These are phyloP conservation scores for Protodeltote pygarga DNA, from an alignment of 2,888 invertebrate species.

Conservation along the genomic window DNA sequence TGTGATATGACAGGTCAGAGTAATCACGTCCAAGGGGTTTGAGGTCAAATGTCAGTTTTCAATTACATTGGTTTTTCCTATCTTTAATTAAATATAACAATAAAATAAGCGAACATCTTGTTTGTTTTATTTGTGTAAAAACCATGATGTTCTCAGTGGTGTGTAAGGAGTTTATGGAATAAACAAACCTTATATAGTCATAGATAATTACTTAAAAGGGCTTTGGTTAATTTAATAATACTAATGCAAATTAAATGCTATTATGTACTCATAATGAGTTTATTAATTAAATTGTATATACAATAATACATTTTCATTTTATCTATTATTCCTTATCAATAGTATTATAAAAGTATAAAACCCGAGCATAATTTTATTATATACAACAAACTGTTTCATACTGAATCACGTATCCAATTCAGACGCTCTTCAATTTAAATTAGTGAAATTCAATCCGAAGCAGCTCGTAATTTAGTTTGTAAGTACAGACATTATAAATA, in stretches of 20 bases:
- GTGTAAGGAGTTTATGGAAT: too few species aligned
- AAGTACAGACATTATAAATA: constrained; percentile 17
- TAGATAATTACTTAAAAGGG: neutral
- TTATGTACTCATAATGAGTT: constrained; percentile 32
- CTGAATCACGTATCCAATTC: constrained; percentile 45
- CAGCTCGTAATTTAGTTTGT: constrained; percentile 19
- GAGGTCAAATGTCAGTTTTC: too few species aligned
- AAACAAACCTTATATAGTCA: too few species aligned
- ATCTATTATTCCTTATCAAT: constrained; percentile 13
- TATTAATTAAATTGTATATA: constrained; percentile 3
- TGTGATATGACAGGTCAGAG: too few species aligned
- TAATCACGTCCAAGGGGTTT: too few species aligned
- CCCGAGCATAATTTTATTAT: constrained; percentile 10
- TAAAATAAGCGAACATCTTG: too few species aligned
- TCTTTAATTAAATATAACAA: too few species aligned
- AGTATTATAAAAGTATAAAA: constrained; percentile 22
- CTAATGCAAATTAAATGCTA: constrained; percentile 7
- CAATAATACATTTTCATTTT: constrained; percentile 1
- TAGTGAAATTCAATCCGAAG: constrained; percentile 24
- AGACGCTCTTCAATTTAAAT: constrained; percentile 25
- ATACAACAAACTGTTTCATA: constrained; percentile 21
- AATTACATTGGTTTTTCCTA: too few species aligned
- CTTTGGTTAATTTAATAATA: too few species aligned
- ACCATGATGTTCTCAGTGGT: too few species aligned
- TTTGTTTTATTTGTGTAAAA: too few species aligned